Evolutionary conservation across 37 sponge, comb jelly and placozoan genomes (phyloP).

Genomic region (Halichondria panicea): DNA sequence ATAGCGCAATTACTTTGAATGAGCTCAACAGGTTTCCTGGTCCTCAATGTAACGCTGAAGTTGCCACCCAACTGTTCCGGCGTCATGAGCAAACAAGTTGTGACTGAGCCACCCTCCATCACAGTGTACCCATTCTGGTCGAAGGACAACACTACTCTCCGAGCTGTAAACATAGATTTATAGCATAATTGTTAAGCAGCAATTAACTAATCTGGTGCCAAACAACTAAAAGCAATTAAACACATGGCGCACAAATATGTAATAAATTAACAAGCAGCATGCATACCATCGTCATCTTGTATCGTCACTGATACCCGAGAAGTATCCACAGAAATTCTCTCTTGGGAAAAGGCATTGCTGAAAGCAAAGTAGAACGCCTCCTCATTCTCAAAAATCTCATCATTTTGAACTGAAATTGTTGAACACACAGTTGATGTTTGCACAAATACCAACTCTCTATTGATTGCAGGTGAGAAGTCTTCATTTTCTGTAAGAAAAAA

Average conservation of each 20-base stretch:
- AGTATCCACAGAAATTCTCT: not conserved
- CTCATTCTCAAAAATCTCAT: not conserved
- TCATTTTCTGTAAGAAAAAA: too few species aligned
- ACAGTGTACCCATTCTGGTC: conserved; percentile 2
- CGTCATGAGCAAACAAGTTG: not conserved
- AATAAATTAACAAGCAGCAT: too few species aligned
- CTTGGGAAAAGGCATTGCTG: not conserved
- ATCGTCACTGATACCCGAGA: not conserved
- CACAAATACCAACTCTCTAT: too few species aligned
- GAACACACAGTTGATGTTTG: too few species aligned
- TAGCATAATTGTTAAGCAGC: too few species aligned
- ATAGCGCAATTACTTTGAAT: not conserved
- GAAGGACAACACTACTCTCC: not conserved
- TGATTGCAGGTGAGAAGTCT: too few species aligned
- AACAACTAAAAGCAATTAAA: too few species aligned
- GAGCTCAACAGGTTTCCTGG: too few species aligned
- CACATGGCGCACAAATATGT: too few species aligned
- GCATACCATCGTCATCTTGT: not conserved
- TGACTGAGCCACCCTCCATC: not conserved
- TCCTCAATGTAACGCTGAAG: not conserved
- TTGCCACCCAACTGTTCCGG: not conserved
- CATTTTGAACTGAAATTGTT: not conserved
- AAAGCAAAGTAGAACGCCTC: not conserved
- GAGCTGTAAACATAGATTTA: not conserved
- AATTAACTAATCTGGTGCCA: too few species aligned